Evolutionary conservation across 2,113 vertebrate species (phyloP).

Genomic region (Merops nubicus): DNA sequence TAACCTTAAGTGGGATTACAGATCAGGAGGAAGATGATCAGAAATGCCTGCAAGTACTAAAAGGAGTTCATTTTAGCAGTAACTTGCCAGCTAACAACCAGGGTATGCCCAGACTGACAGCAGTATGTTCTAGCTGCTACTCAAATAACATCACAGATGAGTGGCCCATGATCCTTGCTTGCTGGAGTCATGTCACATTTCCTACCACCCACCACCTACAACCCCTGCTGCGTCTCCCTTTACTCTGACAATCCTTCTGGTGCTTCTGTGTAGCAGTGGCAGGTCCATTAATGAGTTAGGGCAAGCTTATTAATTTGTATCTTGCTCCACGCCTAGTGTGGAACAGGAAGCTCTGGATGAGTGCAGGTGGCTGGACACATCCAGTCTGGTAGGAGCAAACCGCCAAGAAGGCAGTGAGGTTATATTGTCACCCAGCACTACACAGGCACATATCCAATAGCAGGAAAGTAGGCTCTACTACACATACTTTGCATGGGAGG

Average conservation of each 20-base stretch:
- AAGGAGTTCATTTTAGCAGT: neutral
- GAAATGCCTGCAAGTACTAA: neutral
- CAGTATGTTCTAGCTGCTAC: neutral
- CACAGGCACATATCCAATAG: neutral
- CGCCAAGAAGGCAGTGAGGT: neutral
- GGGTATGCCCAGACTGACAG: neutral
- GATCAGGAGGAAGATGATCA: neutral
- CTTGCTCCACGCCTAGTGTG: neutral
- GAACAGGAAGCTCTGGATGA: neutral
- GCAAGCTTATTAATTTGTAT: neutral
- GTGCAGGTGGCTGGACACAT: neutral
- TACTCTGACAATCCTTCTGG: neutral
- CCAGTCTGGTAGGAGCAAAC: neutral
- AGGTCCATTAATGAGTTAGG: neutral
- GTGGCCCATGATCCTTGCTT: neutral
- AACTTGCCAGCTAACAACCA: neutral
- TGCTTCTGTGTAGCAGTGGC: neutral
- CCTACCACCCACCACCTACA: neutral
- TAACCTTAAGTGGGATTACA: neutral
- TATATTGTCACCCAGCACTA: neutral
- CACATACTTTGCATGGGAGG: rapidly evolving
- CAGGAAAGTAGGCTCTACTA: neutral
- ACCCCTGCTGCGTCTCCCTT: neutral
- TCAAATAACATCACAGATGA: neutral
- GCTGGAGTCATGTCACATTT: neutral